Percentiles rank a stretch among this genome's conserved stretches.
Conservation (phyloP, 2,797 vertebrate genomes). For the Acanthurus tractus region DNA sequence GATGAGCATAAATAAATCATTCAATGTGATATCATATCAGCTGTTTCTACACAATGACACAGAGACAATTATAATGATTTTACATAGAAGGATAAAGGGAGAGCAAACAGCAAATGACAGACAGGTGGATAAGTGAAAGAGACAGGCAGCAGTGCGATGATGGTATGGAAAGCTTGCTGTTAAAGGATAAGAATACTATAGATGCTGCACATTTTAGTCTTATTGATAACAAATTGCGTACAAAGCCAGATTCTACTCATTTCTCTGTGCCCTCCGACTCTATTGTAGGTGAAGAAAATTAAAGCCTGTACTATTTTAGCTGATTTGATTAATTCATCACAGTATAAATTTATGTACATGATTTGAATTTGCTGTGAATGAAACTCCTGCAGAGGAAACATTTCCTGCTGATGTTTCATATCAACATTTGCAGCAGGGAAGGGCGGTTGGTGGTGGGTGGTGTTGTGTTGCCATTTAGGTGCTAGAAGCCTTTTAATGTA, state of each 20-base stretch:
- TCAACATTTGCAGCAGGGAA: background rate
- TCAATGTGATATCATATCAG: conserved; percentile 68
- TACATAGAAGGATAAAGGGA: conserved; percentile 32
- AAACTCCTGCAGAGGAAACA: background rate
- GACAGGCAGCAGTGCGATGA: conserved; percentile 4
- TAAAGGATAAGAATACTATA: background rate
- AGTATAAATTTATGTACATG: too few relatives aligned
- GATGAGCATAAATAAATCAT: conserved; percentile 81
- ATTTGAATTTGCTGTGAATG: too few relatives aligned
- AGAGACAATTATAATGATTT: conserved; percentile 58
- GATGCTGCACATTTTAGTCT: background rate
- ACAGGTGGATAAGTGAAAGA: background rate
- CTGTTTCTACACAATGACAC: conserved; percentile 71
- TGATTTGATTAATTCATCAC: too few relatives aligned
- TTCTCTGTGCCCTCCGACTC: background rate
- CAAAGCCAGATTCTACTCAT: background rate
- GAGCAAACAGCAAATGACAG: background rate
- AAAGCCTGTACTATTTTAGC: too few relatives aligned
- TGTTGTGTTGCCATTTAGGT: background rate
- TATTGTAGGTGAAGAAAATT: background rate
- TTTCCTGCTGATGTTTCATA: background rate
- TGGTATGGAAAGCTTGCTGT: conserved; percentile 5
- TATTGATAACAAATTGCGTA: background rate
- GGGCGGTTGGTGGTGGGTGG: background rate
- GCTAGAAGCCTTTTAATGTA: conserved; percentile 10